Evolutionary conservation across 64 coral and sea anemone genomes (phyloP).

Genomic region (Stylophora pistillata): DNA sequence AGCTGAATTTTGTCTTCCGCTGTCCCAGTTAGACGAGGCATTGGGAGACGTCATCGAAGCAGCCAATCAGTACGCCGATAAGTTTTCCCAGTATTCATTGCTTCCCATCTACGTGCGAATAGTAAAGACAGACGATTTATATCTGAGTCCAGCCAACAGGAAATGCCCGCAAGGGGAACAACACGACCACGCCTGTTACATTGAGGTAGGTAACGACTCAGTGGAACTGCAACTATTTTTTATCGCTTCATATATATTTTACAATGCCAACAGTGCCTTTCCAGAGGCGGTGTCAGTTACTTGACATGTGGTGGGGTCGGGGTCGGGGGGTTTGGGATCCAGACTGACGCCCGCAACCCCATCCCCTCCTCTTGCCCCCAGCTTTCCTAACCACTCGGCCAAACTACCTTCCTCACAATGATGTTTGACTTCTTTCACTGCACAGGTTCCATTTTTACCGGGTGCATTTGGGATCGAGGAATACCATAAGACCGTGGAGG

Average conservation of each 20-base stretch:
- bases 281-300: too few species aligned
- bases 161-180: conserved; percentile 26
- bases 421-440: background rate
- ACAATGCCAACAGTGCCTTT: too few species aligned
- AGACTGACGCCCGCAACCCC: too few species aligned
- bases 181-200: conserved; percentile 53
- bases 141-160: conserved; percentile 62
- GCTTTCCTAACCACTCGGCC: too few species aligned
- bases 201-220: conserved; percentile 24
- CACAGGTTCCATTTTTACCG: conserved; percentile 24
- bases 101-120: conserved; percentile 63
- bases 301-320: too few species aligned
- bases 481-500: conserved; percentile 47
- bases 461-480: conserved; percentile 46
- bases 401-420: too few species aligned
- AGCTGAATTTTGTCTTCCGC: conserved; percentile 72
- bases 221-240: too few species aligned
- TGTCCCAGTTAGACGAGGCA: conserved; percentile 46
- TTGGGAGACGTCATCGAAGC: conserved; percentile 72
- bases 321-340: too few species aligned
- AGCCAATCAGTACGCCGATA: conserved; percentile 36
- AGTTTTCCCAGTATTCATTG: conserved; percentile 42
- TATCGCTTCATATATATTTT: too few species aligned
- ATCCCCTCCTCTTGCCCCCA: too few species aligned
- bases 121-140: conserved; percentile 60